A percentile compares a stretch with the other conserved stretches of the same genome.
These are phyloP conservation scores for Apodemia zela DNA, from an alignment of 2,888 invertebrate species.

Conservation along the genomic window DNA sequence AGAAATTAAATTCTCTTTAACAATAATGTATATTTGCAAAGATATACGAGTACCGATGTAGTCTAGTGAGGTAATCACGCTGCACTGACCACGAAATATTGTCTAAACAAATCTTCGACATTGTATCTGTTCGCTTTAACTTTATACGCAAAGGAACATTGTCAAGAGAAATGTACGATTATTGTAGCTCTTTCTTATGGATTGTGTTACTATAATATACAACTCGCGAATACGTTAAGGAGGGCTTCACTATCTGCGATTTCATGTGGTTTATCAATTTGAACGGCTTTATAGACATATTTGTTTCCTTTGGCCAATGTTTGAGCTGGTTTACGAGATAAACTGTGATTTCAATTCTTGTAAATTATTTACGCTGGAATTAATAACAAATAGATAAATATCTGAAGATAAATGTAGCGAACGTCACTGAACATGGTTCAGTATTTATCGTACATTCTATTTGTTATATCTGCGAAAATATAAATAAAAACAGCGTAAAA, in stretches of 20 bases:
- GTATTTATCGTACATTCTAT: slow-evolving; percentile 20
- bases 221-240: slow-evolving; percentile 63
- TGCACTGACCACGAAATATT: slow-evolving; percentile 60
- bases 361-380: slow-evolving; percentile 30
- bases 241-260: slow-evolving; percentile 64
- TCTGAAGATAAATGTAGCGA: slow-evolving; percentile 20
- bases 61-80: slow-evolving; percentile 57
- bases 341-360: slow-evolving; percentile 35
- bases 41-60: background rate
- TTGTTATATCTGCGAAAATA: background rate
- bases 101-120: slow-evolving; percentile 76
- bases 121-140: slow-evolving; percentile 74
- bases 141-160: slow-evolving; percentile 77
- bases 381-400: slow-evolving; percentile 26
- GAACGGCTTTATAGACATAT: slow-evolving; percentile 64
- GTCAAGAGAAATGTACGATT: slow-evolving; percentile 78
- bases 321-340: slow-evolving; percentile 51
- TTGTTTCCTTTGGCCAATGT: slow-evolving; percentile 57
- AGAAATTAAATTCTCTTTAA: background rate
- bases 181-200: slow-evolving; percentile 73
- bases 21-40: background rate
- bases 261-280: slow-evolving; percentile 72
- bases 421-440: slow-evolving; percentile 18
- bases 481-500: too few species aligned
- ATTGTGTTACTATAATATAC: slow-evolving; percentile 74